phyloP scores from a whole-genome alignment of 35 echinoderm and acorn worm genomes.

The Ophioderma brevispina region DNA sequence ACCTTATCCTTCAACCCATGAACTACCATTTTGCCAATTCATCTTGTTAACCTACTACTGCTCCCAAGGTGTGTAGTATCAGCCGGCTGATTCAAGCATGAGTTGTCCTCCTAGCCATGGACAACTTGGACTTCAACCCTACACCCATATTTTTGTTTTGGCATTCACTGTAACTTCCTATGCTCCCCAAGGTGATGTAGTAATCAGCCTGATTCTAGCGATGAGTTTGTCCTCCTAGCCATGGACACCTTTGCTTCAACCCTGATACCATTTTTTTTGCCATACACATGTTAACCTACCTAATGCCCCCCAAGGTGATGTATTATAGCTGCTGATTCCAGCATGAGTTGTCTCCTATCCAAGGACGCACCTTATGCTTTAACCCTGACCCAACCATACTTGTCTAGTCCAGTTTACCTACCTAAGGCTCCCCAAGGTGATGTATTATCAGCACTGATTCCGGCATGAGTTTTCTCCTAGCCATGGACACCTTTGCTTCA shows the following conservation, averaged over 20 bases:
- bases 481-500: constrained; percentile 53
- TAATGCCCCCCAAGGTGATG: constrained; percentile 33
- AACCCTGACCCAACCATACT: neutral
- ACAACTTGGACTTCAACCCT: constrained; percentile 21
- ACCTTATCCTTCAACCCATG: constrained; percentile 5
- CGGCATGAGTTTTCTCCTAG: constrained; percentile 48
- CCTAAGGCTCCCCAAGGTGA: constrained; percentile 33
- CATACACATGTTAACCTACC: constrained; percentile 29
- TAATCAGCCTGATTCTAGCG: neutral
- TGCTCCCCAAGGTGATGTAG: neutral
- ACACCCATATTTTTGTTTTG: constrained; percentile 21
- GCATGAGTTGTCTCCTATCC: constrained; percentile 23
- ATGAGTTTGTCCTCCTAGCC: constrained; percentile 56
- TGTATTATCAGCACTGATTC: constrained; percentile 17
- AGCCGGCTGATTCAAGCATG: neutral
- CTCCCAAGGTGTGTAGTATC: neutral
- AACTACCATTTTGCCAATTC: constrained; percentile 38
- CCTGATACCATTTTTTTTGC: constrained; percentile 9
- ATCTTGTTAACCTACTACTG: constrained; percentile 44
- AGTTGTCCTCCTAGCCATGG: constrained; percentile 62
- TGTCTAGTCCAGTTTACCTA: constrained; percentile 11
- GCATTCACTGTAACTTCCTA: constrained; percentile 20
- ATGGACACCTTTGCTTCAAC: constrained; percentile 43
- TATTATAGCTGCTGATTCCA: constrained; percentile 29
- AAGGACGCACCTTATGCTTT: constrained; percentile 29